phyloP scores from a whole-genome alignment of 2,113 vertebrate genomes.

The Oxyruncus cristatus region DNA sequence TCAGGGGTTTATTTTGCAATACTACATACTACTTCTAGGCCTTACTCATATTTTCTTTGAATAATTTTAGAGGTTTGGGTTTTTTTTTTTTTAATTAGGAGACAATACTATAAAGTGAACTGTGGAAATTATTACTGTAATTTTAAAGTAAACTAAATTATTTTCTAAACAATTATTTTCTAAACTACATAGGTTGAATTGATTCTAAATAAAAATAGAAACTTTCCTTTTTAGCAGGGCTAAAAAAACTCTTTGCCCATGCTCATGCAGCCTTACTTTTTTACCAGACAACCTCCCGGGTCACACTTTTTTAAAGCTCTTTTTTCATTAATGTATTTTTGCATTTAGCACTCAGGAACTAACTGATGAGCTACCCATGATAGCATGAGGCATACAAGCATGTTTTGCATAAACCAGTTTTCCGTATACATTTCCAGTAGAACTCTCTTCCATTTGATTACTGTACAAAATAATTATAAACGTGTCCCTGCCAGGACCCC shows the following conservation, averaged over 20 bases:
- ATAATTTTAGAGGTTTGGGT: background rate
- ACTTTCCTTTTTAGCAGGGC: background rate
- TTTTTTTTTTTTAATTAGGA: background rate
- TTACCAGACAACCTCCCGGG: background rate
- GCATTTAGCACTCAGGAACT: slow-evolving; percentile 6
- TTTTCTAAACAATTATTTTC: background rate
- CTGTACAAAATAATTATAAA: background rate
- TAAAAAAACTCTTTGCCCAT: background rate
- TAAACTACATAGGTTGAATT: background rate
- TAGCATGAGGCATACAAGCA: slow-evolving; percentile 3
- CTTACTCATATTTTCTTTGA: background rate
- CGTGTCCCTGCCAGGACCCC: background rate
- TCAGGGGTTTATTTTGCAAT: background rate
- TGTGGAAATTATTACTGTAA: background rate
- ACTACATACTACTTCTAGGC: background rate
- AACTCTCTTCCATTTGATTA: background rate
- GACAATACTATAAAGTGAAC: background rate
- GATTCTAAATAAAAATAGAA: background rate
- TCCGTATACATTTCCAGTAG: background rate
- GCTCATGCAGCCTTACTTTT: background rate
- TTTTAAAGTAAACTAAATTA: background rate
- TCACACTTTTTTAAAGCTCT: background rate
- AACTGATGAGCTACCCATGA: slow-evolving; percentile 4
- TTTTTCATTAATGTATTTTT: background rate
- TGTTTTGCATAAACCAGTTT: slow-evolving; percentile 34